Evolutionary conservation across 2,888 invertebrate genomes (phyloP), one percentile per base, ranked within the genome.

Genomic region (Pyrochroa serraticornis): DNA sequence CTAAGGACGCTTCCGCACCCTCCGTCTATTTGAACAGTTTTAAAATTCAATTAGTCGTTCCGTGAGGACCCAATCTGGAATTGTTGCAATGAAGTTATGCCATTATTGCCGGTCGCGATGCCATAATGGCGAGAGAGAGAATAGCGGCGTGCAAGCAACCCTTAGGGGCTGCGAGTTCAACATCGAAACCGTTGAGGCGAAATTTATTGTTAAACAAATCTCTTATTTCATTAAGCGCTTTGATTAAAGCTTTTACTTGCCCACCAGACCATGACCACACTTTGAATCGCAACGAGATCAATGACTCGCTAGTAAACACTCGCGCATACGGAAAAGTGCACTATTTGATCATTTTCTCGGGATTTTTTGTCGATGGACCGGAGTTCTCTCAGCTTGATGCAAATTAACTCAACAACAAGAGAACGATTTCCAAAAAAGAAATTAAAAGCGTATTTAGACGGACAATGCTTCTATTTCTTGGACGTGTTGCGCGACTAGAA

Each of bases 221-320:
- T 73, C 73, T 74, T 72, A 75, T 75, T 75, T 72, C 74, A 74
- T 75, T 74, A 74, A 75, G 71, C 76, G 71, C 76, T 75, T 73
- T 75, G 74, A 76, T 75, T 75, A 73, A 68, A 71, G 74, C 73
- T 72, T 75, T 72, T 72, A 70, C 71, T 70, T 74, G 73, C 69
- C 69, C 71, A 75, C 72, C 70, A 75, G 76, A 76, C 75, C 75
- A 70, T 75, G 72, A 62, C 48, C 59, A 59, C 62, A 62, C 52
- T 59, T 56, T 62, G 58, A 56, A 62, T 62, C 43, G 39, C 46
- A 54, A 41, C 49, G 58, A 62, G 59, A 62, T 62, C 62, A 59
- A 62, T 52, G 62, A 59, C 58, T 56, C 58, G 12, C 50, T 30
- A 42, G 46, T 41, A 51, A 48, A 51, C 52, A 39, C 39, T 22